Conservation (phyloP, 2,888 invertebrate species). For the Polymixis lichenea region DNA sequence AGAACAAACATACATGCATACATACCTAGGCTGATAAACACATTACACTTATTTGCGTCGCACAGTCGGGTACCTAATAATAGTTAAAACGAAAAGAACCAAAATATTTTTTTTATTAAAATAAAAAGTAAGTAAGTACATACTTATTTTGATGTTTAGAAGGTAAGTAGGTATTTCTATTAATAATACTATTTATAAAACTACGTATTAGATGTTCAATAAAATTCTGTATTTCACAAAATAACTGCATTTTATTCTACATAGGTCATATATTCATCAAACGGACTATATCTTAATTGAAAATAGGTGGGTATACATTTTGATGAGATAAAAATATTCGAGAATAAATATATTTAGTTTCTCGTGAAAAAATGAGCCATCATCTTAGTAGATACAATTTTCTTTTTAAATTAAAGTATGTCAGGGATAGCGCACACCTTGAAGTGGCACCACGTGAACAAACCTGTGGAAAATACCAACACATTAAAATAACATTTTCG, state of each 20-base stretch:
- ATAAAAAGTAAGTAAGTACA: too few species aligned
- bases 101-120: too few species aligned
- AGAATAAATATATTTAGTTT: conserved; percentile 1
- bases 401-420: background rate
- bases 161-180: background rate
- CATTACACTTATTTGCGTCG: too few species aligned
- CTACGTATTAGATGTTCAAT: background rate
- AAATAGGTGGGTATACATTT: background rate
- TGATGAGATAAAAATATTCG: background rate
- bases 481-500: background rate
- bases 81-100: too few species aligned
- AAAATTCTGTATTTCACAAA: background rate
- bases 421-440: conserved; percentile 5
- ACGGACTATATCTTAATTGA: background rate
- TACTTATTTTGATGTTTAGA: background rate
- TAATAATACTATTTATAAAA: background rate
- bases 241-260: background rate
- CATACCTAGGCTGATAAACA: too few species aligned
- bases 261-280: background rate
- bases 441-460: background rate
- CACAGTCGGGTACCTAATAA: too few species aligned
- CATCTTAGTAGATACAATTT: background rate
- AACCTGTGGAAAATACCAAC: conserved; percentile 8
- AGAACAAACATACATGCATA: too few species aligned
- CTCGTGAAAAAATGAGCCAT: background rate